A percentile compares a stretch with the other conserved stretches of the same genome.
These are phyloP conservation scores for Tragelaphus buxtoni DNA, from an alignment of 2,113 vertebrate species.

Conservation along the genomic window DNA sequence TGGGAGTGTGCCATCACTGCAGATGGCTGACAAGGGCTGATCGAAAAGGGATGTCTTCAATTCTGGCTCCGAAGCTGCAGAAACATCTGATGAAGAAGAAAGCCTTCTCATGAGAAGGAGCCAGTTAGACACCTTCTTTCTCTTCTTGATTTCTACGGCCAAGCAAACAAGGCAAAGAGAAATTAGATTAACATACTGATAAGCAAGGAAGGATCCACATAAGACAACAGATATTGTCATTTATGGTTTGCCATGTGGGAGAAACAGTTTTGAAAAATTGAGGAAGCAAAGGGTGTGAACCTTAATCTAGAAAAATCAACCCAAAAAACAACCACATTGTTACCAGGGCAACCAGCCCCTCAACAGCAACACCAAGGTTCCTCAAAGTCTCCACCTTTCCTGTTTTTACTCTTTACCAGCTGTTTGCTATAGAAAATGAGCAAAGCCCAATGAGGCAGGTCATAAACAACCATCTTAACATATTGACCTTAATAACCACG, in stretches of 20 bases:
- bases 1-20: slow-evolving; percentile 84
- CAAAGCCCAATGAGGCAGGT: background rate
- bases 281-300: slow-evolving; percentile 40
- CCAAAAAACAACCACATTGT: slow-evolving; percentile 58
- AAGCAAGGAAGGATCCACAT: background rate
- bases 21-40: slow-evolving; percentile 85
- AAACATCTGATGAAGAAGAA: slow-evolving; percentile 72
- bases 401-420: slow-evolving; percentile 65
- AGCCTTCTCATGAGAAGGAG: slow-evolving; percentile 82
- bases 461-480: background rate
- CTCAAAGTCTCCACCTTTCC: slow-evolving; percentile 78
- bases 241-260: background rate
- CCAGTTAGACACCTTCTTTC: slow-evolving; percentile 83
- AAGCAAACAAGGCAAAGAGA: slow-evolving; percentile 41
- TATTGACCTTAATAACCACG: background rate
- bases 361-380: slow-evolving; percentile 62
- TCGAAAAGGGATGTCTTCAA: slow-evolving; percentile 87
- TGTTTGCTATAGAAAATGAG: background rate
- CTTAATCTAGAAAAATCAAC: slow-evolving; percentile 28
- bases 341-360: slow-evolving; percentile 63
- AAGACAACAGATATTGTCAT: background rate
- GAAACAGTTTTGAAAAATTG: background rate
- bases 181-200: rapidly evolving
- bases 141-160: slow-evolving; percentile 85
- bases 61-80: slow-evolving; percentile 71